Evolutionary conservation across 2,113 vertebrate species (phyloP).

Genomic region (Reinhardtius hippoglossoides): DNA sequence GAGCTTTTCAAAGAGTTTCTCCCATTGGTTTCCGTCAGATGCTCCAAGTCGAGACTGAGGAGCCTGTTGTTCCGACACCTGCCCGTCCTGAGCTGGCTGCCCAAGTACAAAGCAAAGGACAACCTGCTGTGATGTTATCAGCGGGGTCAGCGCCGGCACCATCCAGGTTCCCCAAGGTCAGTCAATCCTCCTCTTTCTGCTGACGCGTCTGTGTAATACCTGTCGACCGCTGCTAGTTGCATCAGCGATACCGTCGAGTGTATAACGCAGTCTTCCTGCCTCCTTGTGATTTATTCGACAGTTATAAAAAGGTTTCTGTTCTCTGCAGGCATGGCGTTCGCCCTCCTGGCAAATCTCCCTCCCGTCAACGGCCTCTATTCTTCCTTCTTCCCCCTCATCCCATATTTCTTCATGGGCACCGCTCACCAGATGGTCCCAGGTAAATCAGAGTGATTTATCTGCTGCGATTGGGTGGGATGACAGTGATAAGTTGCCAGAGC

Average conservation of each 20-base stretch:
- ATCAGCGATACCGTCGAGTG: neutral
- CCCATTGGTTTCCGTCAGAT: slow-evolving; percentile 73
- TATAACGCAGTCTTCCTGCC: neutral
- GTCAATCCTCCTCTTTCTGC: slow-evolving; percentile 16
- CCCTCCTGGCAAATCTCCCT: slow-evolving; percentile 91
- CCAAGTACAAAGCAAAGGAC: slow-evolving; percentile 90
- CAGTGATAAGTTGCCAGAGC: slow-evolving; percentile 62
- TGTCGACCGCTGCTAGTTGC: neutral
- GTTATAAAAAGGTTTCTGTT: slow-evolving; percentile 19
- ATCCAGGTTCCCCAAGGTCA: slow-evolving; percentile 94
- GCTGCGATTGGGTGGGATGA: slow-evolving; percentile 34
- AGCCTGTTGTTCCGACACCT: slow-evolving; percentile 83
- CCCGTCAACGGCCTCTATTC: slow-evolving; percentile 94
- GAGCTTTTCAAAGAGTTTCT: slow-evolving; percentile 17
- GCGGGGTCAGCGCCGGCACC: slow-evolving; percentile 89
- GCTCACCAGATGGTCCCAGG: slow-evolving; percentile 95
- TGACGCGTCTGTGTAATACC: neutral
- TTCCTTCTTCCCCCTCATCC: slow-evolving; percentile 91
- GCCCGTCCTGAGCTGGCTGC: slow-evolving; percentile 90
- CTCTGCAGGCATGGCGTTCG: slow-evolving; percentile 91
- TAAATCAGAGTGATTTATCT: slow-evolving; percentile 77
- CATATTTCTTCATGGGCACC: slow-evolving; percentile 91
- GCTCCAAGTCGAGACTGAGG: slow-evolving; percentile 85
- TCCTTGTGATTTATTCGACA: slow-evolving; percentile 31
- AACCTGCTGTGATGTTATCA: slow-evolving; percentile 88